Evolutionary conservation across 1,140 invertebrate genomes (phyloP).

Genomic region (Sweltsa coloradensis): DNA sequence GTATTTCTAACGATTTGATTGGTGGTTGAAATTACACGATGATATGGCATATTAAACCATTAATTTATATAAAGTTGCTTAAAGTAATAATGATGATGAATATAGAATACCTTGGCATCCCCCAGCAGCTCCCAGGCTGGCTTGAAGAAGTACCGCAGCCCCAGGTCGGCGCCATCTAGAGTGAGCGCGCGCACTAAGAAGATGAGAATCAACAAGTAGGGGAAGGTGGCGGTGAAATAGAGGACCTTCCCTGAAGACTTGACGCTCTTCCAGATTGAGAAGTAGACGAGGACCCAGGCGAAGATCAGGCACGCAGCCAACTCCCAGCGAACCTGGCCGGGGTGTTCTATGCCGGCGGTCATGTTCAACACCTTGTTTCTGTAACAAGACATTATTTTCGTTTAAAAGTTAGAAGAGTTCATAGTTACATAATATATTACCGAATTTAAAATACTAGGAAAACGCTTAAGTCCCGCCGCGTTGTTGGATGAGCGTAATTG

Average conservation of each 20-base stretch:
- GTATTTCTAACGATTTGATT: too few relatives aligned
- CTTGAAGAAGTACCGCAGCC: conserved; percentile 71
- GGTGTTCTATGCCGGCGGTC: conserved; percentile 64
- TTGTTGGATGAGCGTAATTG: too few relatives aligned
- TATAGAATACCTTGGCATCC: conserved; percentile 52
- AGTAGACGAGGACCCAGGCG: conserved; percentile 84
- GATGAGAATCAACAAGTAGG: conserved; percentile 68
- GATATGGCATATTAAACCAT: too few relatives aligned
- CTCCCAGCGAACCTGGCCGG: conserved; percentile 73
- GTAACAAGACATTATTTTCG: conserved; percentile 25
- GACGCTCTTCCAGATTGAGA: conserved; percentile 86
- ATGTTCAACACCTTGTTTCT: conserved; percentile 76
- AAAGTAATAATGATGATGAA: neutral
- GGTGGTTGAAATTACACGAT: too few relatives aligned
- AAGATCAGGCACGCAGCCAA: conserved; percentile 72
- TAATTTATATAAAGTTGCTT: neutral
- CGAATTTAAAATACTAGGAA: too few relatives aligned
- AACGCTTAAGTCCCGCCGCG: too few relatives aligned
- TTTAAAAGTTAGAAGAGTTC: conserved; percentile 9
- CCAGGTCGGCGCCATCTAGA: conserved; percentile 65
- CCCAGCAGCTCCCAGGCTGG: conserved; percentile 76
- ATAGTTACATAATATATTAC: too few relatives aligned
- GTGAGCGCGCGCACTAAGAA: conserved; percentile 68
- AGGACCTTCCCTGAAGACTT: conserved; percentile 67
- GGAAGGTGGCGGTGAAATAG: conserved; percentile 78